Conservation (phyloP, 1,140 invertebrate genomes). For the Pteromalus puparum region DNA sequence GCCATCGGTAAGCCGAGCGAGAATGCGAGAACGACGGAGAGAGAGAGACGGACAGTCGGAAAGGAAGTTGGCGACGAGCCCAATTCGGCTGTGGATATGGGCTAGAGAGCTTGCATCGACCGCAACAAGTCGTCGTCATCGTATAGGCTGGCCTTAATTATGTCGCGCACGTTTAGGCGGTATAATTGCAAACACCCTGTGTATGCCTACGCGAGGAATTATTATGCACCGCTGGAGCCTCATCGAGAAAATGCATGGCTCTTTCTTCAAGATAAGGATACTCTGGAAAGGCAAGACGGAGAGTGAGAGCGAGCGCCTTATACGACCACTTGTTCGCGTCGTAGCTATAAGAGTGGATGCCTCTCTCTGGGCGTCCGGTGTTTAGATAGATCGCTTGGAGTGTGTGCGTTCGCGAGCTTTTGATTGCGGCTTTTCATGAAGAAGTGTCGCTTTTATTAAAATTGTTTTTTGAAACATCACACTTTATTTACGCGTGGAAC, state of each 20-base stretch:
- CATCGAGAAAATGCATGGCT: not conserved
- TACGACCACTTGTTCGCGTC: too few relatives aligned
- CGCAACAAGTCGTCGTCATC: slow-evolving; percentile 35
- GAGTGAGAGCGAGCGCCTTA: too few relatives aligned
- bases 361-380: not conserved
- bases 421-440: too few relatives aligned
- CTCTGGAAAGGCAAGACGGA: too few relatives aligned
- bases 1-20: not conserved
- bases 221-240: not conserved
- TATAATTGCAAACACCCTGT: too few relatives aligned
- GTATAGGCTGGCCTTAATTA: slow-evolving; percentile 26
- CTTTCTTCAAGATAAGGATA: too few relatives aligned
- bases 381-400: not conserved
- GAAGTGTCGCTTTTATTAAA: too few relatives aligned
- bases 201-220: not conserved
- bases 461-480: not conserved
- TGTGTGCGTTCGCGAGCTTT: too few relatives aligned
- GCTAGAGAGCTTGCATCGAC: not conserved
- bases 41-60: not conserved
- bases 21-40: not conserved
- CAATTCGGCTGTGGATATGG: not conserved
- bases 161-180: not conserved
- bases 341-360: not conserved
- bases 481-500: not conserved
- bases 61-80: slow-evolving; percentile 22